Evolutionary conservation across 2,797 vertebrate genomes (phyloP).

Genomic region (Eupleurogrammus muticus): DNA sequence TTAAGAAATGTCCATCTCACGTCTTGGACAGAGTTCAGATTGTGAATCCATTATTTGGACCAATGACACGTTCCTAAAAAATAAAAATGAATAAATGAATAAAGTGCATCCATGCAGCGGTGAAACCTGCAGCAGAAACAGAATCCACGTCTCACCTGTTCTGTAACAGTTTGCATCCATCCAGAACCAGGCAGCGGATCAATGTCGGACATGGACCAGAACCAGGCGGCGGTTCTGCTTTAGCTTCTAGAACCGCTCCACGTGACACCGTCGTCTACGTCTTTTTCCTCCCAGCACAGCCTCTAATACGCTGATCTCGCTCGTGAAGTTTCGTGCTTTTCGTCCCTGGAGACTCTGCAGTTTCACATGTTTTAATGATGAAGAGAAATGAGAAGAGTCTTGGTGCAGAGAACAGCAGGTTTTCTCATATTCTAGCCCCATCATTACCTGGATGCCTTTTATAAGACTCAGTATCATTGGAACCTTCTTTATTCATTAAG

Average conservation of each 20-base stretch:
- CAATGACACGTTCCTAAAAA: no score
- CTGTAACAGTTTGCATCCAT: constrained; percentile 13
- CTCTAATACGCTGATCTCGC: constrained; percentile 32
- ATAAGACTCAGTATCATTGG: not conserved
- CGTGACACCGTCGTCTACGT: no score
- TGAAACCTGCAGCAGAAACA: constrained; percentile 15
- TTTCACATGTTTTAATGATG: constrained; percentile 22
- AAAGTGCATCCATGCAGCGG: no score
- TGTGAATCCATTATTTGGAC: no score
- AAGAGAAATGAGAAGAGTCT: constrained; percentile 37
- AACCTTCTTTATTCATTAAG: constrained; percentile 2
- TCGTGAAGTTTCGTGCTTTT: constrained; percentile 44
- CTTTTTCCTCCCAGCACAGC: constrained; percentile 47
- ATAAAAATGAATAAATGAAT: no score
- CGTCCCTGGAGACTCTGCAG: constrained; percentile 43
- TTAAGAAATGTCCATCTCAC: not conserved
- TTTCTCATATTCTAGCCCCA: no score
- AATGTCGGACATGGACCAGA: no score
- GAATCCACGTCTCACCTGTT: not conserved
- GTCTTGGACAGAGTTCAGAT: no score
- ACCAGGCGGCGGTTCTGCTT: not conserved
- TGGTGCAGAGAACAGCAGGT: no score
- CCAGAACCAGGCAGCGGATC: no score
- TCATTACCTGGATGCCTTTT: not conserved
- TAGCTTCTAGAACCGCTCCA: no score